Evolutionary conservation across 1,140 invertebrate genomes (phyloP).

Genomic region (Drosophila ohnishii): DNA sequence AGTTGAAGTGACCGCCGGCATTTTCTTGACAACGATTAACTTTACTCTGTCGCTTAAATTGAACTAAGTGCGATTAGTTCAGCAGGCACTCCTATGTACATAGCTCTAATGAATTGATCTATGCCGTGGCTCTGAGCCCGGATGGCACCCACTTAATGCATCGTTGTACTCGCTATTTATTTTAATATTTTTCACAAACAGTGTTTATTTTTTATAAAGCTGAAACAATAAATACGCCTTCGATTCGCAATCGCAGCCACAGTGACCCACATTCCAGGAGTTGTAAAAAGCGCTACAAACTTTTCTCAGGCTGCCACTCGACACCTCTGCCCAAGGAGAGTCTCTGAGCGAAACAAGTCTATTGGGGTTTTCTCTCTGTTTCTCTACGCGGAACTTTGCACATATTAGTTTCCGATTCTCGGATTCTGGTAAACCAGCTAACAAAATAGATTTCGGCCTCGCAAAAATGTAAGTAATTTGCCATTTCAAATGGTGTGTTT

Average conservation of each 20-base stretch:
- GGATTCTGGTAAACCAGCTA: conserved; percentile 62
- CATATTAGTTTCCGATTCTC: conserved; percentile 56
- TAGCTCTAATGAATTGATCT: conserved; percentile 56
- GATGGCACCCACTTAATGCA: conserved; percentile 51
- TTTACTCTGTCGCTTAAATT: conserved; percentile 11
- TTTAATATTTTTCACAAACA: conserved; percentile 42
- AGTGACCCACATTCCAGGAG: conserved; percentile 61
- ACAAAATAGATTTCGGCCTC: conserved; percentile 54
- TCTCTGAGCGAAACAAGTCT: background rate
- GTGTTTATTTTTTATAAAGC: conserved; percentile 71
- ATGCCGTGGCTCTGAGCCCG: conserved; percentile 44
- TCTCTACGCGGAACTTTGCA: conserved; percentile 38
- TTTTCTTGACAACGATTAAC: conserved; percentile 39
- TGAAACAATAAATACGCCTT: conserved; percentile 66
- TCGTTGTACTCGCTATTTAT: conserved; percentile 68
- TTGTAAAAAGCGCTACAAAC: conserved; percentile 49
- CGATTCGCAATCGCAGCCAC: conserved; percentile 40
- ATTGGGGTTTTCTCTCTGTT: conserved; percentile 2
- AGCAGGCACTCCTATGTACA: conserved; percentile 42
- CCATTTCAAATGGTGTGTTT: conserved; percentile 14
- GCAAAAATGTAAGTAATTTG: conserved; percentile 68
- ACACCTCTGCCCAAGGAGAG: conserved; percentile 24
- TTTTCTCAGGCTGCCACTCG: conserved; percentile 23
- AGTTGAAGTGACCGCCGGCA: conserved; percentile 1
- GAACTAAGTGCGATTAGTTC: conserved; percentile 29